Base-by-base conservation (phyloP, 2,113 vertebrate genomes). In the Chelonoidis abingdonii region DNA sequence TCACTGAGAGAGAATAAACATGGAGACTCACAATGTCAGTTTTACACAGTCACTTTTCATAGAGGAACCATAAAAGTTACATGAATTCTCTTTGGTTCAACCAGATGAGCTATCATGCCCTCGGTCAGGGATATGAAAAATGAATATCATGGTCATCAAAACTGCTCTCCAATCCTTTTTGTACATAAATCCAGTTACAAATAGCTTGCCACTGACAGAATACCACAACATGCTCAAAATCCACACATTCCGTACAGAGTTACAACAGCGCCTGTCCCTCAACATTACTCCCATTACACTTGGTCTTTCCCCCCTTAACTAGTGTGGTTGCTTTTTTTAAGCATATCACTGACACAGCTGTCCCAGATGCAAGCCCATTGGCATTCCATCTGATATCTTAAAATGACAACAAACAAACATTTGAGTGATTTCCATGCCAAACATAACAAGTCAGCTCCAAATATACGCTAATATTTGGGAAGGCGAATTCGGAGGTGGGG, bases 321-420 rank as follows among this genome's bases (percentile, higher is more conserved):
- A 95, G 92, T 78, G 92, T 87, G 72, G 21, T 50, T 88, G 83
- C 27, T 90, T 93, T 88, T 88, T 94, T 92, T 62, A 84, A 94
- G 94, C 72, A 87, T 93, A 88, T 94, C 96, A 96, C 96, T 98
- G 98, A 98, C 97, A 98, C 96, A 98, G 98, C 97, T 98, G 89
- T 87, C 98, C 96, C 93, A 96, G 84, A 97, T 80, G 80, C 87
- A 95, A 96, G 93, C 83, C 56, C 87, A 94, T 80, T 87, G 92
- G 93, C 94, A 96, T 97, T 97, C 95, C 88, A 97, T 97, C 97
- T 98, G 94, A 54, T 97, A 98, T 95, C 97, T 97, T 95, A 92
- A 98, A 95, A 83, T 97, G 97, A 98, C 97, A 98, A 98, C 97
- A 98, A 98, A 97, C 98, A 98, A 98, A 98, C 91, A 98, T 59